Evolutionary conservation across 2,888 invertebrate species (phyloP).

Genomic region (Coronaproctus castanopsis): DNA sequence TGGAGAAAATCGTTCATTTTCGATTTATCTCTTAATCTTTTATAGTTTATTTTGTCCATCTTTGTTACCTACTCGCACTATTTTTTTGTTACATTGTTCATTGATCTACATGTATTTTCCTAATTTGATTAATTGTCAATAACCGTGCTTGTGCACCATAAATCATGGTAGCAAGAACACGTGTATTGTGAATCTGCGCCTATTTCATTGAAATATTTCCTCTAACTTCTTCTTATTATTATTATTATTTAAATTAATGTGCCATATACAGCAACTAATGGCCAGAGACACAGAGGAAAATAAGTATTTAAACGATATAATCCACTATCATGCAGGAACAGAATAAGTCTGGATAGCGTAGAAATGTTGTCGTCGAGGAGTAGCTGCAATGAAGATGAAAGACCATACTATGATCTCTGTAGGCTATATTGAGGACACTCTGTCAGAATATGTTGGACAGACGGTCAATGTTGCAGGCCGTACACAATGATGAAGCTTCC

Average conservation of each 20-base stretch:
- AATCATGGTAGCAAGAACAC: too few species aligned
- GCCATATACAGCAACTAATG: not conserved
- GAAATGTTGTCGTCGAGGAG: not conserved
- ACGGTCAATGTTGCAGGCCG: not conserved
- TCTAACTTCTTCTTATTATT: too few species aligned
- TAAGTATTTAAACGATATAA: not conserved
- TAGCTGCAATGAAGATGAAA: not conserved
- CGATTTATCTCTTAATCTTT: too few species aligned
- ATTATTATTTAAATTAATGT: not conserved
- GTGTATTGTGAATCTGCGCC: too few species aligned
- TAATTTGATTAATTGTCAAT: too few species aligned
- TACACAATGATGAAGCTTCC: not conserved
- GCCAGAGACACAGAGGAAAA: not conserved
- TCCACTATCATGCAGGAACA: not conserved
- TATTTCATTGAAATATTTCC: too few species aligned
- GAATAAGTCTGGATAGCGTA: not conserved
- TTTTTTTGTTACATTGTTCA: too few species aligned
- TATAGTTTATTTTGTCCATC: too few species aligned
- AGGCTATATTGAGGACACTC: not conserved
- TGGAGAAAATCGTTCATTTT: too few species aligned
- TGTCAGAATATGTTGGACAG: not conserved
- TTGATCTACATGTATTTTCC: too few species aligned
- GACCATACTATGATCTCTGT: not conserved
- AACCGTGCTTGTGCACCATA: too few species aligned
- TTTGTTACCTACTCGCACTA: too few species aligned